Evolutionary conservation across 2,797 vertebrate genomes (phyloP), one percentile per base, ranked within the genome.

Genomic region (Pseudotriccus pelzelni): DNA sequence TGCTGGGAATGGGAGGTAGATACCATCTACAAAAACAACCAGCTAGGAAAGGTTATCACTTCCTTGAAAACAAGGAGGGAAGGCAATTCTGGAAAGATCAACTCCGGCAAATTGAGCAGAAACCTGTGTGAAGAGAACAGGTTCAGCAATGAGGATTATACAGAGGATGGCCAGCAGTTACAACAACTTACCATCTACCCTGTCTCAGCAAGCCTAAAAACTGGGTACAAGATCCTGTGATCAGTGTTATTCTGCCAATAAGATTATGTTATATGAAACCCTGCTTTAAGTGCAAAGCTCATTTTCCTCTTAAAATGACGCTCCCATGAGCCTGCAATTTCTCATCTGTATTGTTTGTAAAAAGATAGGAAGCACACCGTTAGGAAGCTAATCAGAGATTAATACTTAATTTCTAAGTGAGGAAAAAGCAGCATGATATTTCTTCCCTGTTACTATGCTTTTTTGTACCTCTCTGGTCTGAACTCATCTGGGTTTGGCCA

Each of bases 401-500:
- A 95, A 92, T 83, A 74, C 60, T 74, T 96, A 93, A 96, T 94
- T 90, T 60, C 47, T 63, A 28, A 1, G 2, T 59, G 63, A 90
- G 50, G 52, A 13, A 72, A 88, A 67, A 87, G 69, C 66, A 86
- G 63, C 4, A 20, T 30, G 83, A 20, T 75, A n/a, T 62, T 80
- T 81, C 53, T 83, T 83, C 72, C 37, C 20, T 78, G 77, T 80
- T 53, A 8, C 75, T 75, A 39, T 17, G 41, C 6, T n/a, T 32
- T 32, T 41, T 55, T 43, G 12, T 98, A 98, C 97, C 98, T 99
- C 96, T 97, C 98, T 53, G 98, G 98, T 47, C 24, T 93, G 93
- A 98, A 98, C 77, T 98, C 96, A 0, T 98, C 93, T 12, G 98
- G 97, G 19, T 97, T 92, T 24, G 89, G 44, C 98, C 97, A 98